Percentiles rank a stretch among this genome's conserved stretches.
These are phyloP conservation scores for Bucco capensis DNA, from an alignment of 2,113 vertebrate genomes.

Conservation along the genomic window DNA sequence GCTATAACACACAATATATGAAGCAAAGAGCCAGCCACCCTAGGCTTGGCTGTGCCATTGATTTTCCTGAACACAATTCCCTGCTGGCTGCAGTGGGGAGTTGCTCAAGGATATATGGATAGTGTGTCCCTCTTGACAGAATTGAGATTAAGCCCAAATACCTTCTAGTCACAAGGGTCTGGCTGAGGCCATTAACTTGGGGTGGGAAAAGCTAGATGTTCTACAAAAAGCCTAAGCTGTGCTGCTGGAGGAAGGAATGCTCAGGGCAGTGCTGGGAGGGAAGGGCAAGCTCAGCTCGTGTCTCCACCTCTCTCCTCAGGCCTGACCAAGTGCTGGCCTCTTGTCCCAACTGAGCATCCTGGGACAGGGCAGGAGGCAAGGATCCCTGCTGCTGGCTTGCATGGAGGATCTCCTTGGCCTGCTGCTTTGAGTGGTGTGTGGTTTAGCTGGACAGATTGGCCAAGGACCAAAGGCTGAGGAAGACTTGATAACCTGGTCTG, in stretches of 20 bases:
- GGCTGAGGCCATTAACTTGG: neutral
- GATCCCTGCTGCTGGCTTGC: neutral
- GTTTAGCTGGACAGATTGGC: neutral
- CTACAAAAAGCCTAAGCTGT: too few species aligned
- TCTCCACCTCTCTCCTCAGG: neutral
- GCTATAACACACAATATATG: neutral
- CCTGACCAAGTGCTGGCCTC: neutral
- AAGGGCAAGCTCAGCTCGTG: neutral
- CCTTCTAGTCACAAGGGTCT: neutral
- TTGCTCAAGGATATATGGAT: neutral
- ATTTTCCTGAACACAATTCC: conserved; percentile 18
- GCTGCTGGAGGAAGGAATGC: neutral
- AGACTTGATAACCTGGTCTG: neutral
- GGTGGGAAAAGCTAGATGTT: neutral
- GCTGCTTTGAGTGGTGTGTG: neutral
- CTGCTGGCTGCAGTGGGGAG: neutral
- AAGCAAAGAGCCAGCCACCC: neutral
- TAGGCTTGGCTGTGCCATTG: neutral
- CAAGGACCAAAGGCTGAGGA: neutral
- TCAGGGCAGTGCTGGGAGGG: neutral
- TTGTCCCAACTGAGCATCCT: neutral
- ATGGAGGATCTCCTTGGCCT: neutral
- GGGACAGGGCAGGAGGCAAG: neutral
- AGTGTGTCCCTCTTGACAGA: neutral
- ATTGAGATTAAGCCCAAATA: neutral